A percentile compares a stretch with the other conserved stretches of the same genome.
These are phyloP conservation scores for Helicorthomorpha holstii DNA, from an alignment of 1,140 invertebrate genomes.

Conservation along the genomic window DNA sequence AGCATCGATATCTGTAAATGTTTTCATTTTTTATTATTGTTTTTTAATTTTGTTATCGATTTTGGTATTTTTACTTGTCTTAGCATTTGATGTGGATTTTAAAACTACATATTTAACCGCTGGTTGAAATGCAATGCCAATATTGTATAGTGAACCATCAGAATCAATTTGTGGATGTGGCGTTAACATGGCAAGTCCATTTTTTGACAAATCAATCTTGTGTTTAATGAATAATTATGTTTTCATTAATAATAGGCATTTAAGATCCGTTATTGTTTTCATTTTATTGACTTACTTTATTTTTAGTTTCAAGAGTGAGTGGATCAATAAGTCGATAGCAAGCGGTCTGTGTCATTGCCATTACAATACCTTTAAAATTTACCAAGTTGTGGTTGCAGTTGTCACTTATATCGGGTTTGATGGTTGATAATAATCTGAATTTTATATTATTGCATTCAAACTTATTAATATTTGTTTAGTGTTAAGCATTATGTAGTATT, in stretches of 20 bases:
- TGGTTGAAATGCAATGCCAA: conserved; percentile 17
- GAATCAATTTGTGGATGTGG: conserved; percentile 16
- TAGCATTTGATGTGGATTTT: conserved; percentile 14
- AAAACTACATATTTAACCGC: conserved; percentile 19
- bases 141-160: conserved; percentile 18
- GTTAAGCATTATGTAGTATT: neutral
- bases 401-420: conserved; percentile 26
- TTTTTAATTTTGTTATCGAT: too few species aligned
- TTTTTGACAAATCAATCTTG: neutral
- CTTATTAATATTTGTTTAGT: neutral
- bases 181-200: conserved; percentile 16
- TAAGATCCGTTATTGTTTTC: neutral
- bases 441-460: neutral
- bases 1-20: too few species aligned
- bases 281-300: conserved; percentile 26
- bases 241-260: neutral
- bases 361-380: conserved; percentile 25
- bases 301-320: conserved; percentile 21
- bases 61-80: too few species aligned
- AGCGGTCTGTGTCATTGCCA: conserved; percentile 27
- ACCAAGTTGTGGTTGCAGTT: conserved; percentile 26
- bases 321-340: conserved; percentile 23
- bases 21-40: too few species aligned
- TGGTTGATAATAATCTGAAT: conserved; percentile 14
- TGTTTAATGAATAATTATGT: neutral